Evolutionary conservation across 2,888 invertebrate genomes (phyloP), one percentile per base, ranked within the genome.

Genomic region (Drosophila algonquin): DNA sequence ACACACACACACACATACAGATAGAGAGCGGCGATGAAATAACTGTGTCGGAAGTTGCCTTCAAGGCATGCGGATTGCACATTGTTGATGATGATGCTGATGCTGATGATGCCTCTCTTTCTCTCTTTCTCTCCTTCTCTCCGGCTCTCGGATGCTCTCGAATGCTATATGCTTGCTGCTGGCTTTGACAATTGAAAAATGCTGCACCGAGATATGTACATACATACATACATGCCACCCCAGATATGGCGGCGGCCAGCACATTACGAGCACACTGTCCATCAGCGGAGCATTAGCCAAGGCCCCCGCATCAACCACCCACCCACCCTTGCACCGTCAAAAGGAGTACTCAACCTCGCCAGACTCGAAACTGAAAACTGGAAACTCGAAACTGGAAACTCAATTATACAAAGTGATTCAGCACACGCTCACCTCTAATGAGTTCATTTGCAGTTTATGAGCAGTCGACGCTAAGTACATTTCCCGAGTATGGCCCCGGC

Each of bases 31-130:
- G 63, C 64, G 40, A 71, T 75, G 78, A 75, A 82, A 77, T 75
- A 82, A 82, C 78, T 82, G 74, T 82, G 84, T 78, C 80, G 80
- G 81, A 83, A 81, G 81, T 80, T 74, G 80, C 83, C 79, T 76
- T 75, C 56, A 80, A 83, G 84, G 73, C 78, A 83, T 80, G 84
- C 79, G 82, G 80, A 80, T 82, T 82, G 67, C 69, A 74, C 77
- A 81, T 80, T 82, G 83, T 80, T 82, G 63, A 55, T 61, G 55
- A 56, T 46, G 51, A 52, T 24, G 24, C 24, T 24, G 30, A 30
- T 70, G 70, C 51, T 30, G 56, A 24, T 44, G 50, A 51, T 18
- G 56, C 44, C 35, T 27, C 40, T 35, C 27, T 48, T 27, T 27
- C 40, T 27, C 27, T 40, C 30, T n/a, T n/a, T n/a, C 35, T 27